A percentile compares a stretch with the other conserved stretches of the same genome.
These are phyloP conservation scores for Catagonus wagneri DNA, from an alignment of 2,113 vertebrate genomes.

Conservation along the genomic window DNA sequence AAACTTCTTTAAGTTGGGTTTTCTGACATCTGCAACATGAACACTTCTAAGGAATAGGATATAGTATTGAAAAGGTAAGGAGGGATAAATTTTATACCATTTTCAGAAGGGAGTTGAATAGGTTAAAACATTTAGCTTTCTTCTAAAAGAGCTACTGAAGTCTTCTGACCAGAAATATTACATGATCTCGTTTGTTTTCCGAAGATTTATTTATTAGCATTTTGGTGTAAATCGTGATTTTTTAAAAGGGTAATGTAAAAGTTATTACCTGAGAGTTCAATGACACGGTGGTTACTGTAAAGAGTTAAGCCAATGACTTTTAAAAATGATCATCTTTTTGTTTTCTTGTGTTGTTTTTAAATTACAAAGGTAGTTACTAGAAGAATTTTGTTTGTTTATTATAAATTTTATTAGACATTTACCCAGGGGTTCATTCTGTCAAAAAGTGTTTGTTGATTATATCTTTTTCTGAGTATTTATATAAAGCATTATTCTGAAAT, in stretches of 20 bases:
- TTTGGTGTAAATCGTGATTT: not conserved
- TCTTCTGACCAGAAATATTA: not conserved
- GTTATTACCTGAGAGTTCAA: not conserved
- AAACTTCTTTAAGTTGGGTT: not conserved
- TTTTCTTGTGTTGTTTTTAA: constrained; percentile 1
- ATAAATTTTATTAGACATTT: constrained; percentile 43
- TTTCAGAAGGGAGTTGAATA: not conserved
- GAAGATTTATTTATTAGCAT: not conserved
- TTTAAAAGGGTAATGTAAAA: not conserved
- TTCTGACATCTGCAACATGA: not conserved
- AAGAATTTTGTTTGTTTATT: constrained; percentile 35
- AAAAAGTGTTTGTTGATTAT: constrained; percentile 26
- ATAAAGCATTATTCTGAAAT: not conserved
- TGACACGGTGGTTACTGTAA: not conserved
- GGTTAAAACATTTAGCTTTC: not conserved
- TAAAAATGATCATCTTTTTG: not conserved
- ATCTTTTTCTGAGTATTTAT: not conserved
- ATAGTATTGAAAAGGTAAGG: not conserved
- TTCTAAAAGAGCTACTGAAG: not conserved
- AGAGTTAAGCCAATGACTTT: not conserved
- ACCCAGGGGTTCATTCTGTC: not conserved
- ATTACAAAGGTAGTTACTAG: not conserved
- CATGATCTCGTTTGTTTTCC: not conserved
- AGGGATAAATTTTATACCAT: not conserved
- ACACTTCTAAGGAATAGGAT: not conserved